Evolutionary conservation across 2,113 vertebrate species (phyloP).

Genomic region (Gnathonemus longibarbis): DNA sequence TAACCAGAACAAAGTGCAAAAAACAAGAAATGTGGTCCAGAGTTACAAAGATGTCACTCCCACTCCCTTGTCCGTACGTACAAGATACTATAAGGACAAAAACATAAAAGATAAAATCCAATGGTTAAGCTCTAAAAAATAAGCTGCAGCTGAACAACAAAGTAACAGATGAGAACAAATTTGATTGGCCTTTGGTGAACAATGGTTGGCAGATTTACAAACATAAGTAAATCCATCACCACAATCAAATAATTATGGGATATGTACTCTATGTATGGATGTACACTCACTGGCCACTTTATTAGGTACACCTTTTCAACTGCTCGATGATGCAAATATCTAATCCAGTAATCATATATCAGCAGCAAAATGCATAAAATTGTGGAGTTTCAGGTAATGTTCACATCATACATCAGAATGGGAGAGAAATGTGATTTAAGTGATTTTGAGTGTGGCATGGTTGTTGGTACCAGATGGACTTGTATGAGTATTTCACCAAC

Average conservation of each 20-base stretch:
- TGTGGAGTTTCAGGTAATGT: no score
- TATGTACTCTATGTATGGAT: not conserved
- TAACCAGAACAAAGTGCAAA: not conserved
- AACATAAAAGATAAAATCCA: not conserved
- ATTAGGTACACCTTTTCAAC: no score
- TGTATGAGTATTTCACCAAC: no score
- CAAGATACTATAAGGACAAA: not conserved
- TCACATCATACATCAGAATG: no score
- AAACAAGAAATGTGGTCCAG: not conserved
- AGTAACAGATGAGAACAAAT: not conserved
- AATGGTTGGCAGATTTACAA: not conserved
- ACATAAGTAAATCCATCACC: not conserved
- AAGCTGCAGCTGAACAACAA: not conserved
- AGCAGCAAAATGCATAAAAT: no score
- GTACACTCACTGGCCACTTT: no score
- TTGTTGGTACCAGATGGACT: no score
- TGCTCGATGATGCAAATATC: no score
- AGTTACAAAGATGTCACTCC: not conserved
- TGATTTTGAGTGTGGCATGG: no score
- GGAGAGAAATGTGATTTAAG: no score
- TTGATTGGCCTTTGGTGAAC: not conserved
- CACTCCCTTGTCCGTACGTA: no score
- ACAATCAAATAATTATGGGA: not conserved
- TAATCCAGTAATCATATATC: no score
- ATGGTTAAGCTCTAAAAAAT: constrained; percentile 53